These are phyloP conservation scores for Napeogenes sylphis DNA, from an alignment of 2,888 invertebrate species.

Conservation along the genomic window DNA sequence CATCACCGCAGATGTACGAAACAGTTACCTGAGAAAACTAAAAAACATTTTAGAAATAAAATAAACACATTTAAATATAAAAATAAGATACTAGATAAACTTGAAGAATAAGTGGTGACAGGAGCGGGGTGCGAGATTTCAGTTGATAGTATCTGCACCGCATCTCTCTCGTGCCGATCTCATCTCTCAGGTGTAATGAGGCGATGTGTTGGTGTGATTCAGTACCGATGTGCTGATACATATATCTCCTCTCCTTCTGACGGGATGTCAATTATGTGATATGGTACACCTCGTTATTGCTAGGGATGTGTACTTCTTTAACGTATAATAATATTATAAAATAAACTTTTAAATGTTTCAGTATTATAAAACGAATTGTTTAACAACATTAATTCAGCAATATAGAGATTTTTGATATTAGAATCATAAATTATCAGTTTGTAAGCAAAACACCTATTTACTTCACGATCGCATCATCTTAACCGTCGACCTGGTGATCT, in stretches of 20 bases:
- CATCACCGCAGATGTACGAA: too few species aligned
- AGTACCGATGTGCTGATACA: slow-evolving; percentile 31
- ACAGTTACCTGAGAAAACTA: too few species aligned
- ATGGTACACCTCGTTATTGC: neutral
- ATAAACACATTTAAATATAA: slow-evolving; percentile 11
- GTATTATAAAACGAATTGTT: too few species aligned
- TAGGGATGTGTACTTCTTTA: neutral
- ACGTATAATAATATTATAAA: too few species aligned
- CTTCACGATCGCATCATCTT: slow-evolving; percentile 31
- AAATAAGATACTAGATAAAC: slow-evolving; percentile 15
- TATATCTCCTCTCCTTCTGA: slow-evolving; percentile 20
- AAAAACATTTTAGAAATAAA: neutral
- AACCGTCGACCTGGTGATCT: slow-evolving; percentile 56
- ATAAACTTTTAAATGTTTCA: too few species aligned
- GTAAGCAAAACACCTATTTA: slow-evolving; percentile 28
- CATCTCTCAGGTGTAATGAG: slow-evolving; percentile 64
- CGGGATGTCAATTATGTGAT: slow-evolving; percentile 1
- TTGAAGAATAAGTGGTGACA: slow-evolving; percentile 22
- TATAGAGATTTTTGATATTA: neutral
- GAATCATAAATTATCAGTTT: slow-evolving; percentile 20
- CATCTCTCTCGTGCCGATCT: slow-evolving; percentile 66
- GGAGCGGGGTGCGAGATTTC: slow-evolving; percentile 29
- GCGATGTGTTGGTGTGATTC: slow-evolving; percentile 40
- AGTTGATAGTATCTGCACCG: slow-evolving; percentile 51
- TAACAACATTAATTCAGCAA: too few species aligned